Percentiles rank a stretch among this genome's conserved stretches.
These are phyloP conservation scores for Malthinus seriepunctatus DNA, from an alignment of 2,888 invertebrate genomes.

Conservation along the genomic window DNA sequence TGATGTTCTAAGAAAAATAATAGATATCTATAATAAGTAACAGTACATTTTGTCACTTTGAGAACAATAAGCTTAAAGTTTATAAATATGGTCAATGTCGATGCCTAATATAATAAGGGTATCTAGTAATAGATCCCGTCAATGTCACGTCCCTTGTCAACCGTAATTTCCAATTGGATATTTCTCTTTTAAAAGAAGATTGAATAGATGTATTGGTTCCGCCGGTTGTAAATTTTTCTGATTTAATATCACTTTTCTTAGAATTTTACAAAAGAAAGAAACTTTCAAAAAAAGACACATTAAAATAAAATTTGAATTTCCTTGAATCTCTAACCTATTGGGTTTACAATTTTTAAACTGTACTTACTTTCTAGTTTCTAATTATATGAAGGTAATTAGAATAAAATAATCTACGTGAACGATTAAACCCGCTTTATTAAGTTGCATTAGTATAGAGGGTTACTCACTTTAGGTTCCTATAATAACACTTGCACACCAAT, in stretches of 20 bases:
- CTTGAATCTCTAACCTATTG: too few relatives aligned
- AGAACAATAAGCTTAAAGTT: slow-evolving; percentile 9
- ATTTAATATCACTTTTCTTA: background rate
- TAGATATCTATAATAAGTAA: slow-evolving; percentile 9
- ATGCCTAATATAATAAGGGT: slow-evolving; percentile 8
- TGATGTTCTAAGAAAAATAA: slow-evolving; percentile 12
- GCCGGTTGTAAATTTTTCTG: slow-evolving; percentile 5
- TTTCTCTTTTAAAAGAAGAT: slow-evolving; percentile 15
- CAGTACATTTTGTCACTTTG: slow-evolving; percentile 15
- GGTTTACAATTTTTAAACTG: too few relatives aligned
- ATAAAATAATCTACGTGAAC: too few relatives aligned
- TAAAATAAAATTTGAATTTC: too few relatives aligned
- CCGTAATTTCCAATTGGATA: slow-evolving; percentile 16
- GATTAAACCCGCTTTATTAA: too few relatives aligned
- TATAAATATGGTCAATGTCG: slow-evolving; percentile 24
- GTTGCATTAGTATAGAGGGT: too few relatives aligned
- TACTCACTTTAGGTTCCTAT: too few relatives aligned
- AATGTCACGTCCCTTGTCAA: slow-evolving; percentile 22
- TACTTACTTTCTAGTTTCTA: too few relatives aligned
- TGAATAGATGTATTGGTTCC: slow-evolving; percentile 11
- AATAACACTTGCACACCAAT: too few relatives aligned
- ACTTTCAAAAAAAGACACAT: background rate
- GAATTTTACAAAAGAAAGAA: background rate
- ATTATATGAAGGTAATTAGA: too few relatives aligned
- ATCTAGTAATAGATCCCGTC: slow-evolving; percentile 9